A percentile compares a stretch with the other conserved stretches of the same genome.
Conservation (phyloP, 2,797 vertebrate genomes). For the Aeoliscus strigatus region DNA sequence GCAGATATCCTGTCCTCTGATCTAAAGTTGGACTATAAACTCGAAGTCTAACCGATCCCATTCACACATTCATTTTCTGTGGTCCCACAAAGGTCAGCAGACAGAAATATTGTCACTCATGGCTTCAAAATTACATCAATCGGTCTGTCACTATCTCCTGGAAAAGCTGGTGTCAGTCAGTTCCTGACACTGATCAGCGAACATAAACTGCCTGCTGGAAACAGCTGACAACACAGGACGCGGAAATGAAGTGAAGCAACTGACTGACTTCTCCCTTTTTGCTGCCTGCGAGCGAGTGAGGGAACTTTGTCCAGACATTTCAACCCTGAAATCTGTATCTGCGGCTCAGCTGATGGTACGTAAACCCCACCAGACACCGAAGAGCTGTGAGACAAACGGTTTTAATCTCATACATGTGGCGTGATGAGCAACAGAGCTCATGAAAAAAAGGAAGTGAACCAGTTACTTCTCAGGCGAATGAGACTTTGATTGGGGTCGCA, state of each 20-base stretch:
- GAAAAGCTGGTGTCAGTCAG: too few species aligned
- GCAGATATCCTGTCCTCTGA: too few species aligned
- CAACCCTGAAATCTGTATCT: slow-evolving; percentile 28
- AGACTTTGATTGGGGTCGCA: slow-evolving; percentile 32
- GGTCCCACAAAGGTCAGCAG: too few species aligned
- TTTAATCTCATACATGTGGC: too few species aligned
- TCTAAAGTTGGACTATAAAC: too few species aligned
- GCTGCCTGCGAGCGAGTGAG: slow-evolving; percentile 52
- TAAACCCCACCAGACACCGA: too few species aligned
- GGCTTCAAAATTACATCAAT: too few species aligned
- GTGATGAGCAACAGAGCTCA: background rate
- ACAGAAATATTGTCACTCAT: too few species aligned
- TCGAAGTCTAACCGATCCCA: too few species aligned
- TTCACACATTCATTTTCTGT: too few species aligned
- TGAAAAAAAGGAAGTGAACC: slow-evolving; percentile 31
- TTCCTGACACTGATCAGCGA: slow-evolving; percentile 1
- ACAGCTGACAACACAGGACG: slow-evolving; percentile 42
- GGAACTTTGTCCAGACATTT: slow-evolving; percentile 62
- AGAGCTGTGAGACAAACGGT: too few species aligned
- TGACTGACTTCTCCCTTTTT: slow-evolving; percentile 46
- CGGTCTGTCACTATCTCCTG: too few species aligned
- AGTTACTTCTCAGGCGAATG: slow-evolving; percentile 37
- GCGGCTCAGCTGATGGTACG: slow-evolving; percentile 47
- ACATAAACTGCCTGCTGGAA: slow-evolving; percentile 10
- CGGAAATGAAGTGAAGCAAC: slow-evolving; percentile 57